Evolutionary conservation across 2,113 vertebrate genomes (phyloP), one percentile per base, ranked within the genome.

Genomic region (human): DNA sequence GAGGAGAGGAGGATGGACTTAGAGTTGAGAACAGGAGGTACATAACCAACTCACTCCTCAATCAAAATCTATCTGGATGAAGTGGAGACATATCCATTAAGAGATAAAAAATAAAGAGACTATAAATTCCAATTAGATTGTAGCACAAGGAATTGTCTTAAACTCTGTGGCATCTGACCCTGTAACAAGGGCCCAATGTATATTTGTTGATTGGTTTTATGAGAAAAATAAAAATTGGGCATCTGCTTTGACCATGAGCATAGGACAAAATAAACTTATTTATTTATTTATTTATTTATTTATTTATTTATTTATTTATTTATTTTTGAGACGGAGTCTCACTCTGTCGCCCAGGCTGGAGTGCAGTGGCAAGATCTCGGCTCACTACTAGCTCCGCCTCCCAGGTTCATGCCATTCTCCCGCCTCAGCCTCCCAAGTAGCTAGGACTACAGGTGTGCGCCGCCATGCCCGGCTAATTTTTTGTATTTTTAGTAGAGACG

Each of bases 181-280:
- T 25, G 25, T 50, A 83, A 73, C 23, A 55, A 75, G 45, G 17
- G 70, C 43, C 23, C 45, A 55, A 30, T 32, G 84, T 57, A 64
- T 55, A 45, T 52, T 89, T 79, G 25, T 48, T n/a, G 23, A 73
- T 87, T 73, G 80, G 52, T 2, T 64, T 17, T 50, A 66, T 17
- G 70, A 83, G 70, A 88, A 78, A 89, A 59, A n/a, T 50, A 78
- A 27, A 27, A 70, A 70, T n/a, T 52, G 30, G 16, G 17, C 27
- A 94, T 61, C 43, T 45, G 38, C 17, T 96, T 88, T 83, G 78
- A 40, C 70, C 30, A 72, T 55, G 68, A 94, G 27, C n/a, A 52
- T 84, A 52, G n/a, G 52, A 72, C 17, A 78, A 96, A 83, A 92
- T 94, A 12, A 68, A 61, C 45, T 32, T 80, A 86, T 86, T 92